Evolutionary conservation across 2,113 vertebrate genomes (phyloP).

Genomic region (Furnarius figulus): DNA sequence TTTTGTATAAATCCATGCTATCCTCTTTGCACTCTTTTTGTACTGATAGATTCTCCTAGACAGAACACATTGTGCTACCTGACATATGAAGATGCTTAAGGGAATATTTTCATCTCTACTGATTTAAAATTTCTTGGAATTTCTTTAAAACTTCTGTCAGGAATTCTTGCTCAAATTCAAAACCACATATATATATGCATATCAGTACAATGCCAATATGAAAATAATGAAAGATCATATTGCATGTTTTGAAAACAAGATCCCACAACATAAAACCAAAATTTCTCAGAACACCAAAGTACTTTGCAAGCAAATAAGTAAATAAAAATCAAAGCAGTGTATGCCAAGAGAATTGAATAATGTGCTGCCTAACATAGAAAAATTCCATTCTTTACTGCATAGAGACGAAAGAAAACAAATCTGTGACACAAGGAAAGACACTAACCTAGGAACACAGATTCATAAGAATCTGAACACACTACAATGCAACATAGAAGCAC

Average conservation of each 20-base stretch:
- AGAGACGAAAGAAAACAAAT: not conserved
- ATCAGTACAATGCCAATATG: not conserved
- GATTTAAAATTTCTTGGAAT: not conserved
- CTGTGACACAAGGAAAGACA: not conserved
- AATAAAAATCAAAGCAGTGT: not conserved
- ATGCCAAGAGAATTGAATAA: not conserved
- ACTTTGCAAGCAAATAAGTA: not conserved
- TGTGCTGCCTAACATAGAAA: not conserved
- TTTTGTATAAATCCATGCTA: not conserved
- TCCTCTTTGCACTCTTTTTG: not conserved
- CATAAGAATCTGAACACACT: not conserved
- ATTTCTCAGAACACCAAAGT: not conserved
- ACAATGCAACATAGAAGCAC: not conserved
- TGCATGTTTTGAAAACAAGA: not conserved
- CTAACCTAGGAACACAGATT: not conserved
- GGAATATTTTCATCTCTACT: not conserved
- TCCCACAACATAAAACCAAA: not conserved
- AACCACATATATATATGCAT: not conserved
- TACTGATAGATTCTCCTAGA: not conserved
- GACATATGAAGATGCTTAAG: not conserved
- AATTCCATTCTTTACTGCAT: not conserved
- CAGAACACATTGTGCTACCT: not conserved
- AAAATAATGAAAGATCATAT: not conserved
- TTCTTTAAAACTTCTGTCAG: not conserved
- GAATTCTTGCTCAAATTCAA: not conserved